These are phyloP conservation scores for Stegodyphus dumicola DNA, from an alignment of 1,140 invertebrate species.

Conservation along the genomic window DNA sequence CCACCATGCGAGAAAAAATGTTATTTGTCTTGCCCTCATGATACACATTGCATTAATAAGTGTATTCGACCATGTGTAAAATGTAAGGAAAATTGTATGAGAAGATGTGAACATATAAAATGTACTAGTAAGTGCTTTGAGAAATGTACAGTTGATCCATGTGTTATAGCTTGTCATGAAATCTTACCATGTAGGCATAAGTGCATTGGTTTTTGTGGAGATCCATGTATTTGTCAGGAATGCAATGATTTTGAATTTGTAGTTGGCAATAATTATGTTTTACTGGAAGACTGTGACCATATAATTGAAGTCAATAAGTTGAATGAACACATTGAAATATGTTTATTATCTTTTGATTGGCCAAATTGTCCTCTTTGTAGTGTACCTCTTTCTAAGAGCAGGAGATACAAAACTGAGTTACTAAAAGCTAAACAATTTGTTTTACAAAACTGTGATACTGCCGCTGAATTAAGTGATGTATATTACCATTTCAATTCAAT, in stretches of 20 bases:
- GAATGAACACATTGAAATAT: conserved; percentile 70
- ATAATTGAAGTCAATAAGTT: conserved; percentile 73
- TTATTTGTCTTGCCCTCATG: conserved; percentile 59
- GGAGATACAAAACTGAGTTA: conserved; percentile 25
- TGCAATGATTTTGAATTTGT: conserved; percentile 66
- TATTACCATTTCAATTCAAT: conserved; percentile 6
- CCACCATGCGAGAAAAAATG: conserved; percentile 68
- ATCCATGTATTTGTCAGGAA: conserved; percentile 15
- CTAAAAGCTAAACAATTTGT: neutral
- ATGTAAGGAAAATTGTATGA: conserved; percentile 5
- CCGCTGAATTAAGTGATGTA: neutral
- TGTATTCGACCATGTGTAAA: conserved; percentile 33
- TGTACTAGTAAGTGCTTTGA: conserved; percentile 16
- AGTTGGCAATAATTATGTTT: conserved; percentile 69
- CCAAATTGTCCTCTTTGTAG: conserved; percentile 32
- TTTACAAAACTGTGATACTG: neutral
- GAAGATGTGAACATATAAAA: conserved; percentile 10
- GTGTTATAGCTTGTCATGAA: conserved; percentile 45
- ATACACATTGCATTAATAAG: neutral
- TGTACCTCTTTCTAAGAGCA: neutral
- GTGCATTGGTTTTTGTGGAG: conserved; percentile 67
- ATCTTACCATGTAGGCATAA: conserved; percentile 72
- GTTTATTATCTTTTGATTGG: conserved; percentile 62
- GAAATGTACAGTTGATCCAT: conserved; percentile 63
- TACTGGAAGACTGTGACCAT: conserved; percentile 76